Base-by-base conservation (phyloP, 2,888 invertebrate species). In the Spodoptera exigua region DNA sequence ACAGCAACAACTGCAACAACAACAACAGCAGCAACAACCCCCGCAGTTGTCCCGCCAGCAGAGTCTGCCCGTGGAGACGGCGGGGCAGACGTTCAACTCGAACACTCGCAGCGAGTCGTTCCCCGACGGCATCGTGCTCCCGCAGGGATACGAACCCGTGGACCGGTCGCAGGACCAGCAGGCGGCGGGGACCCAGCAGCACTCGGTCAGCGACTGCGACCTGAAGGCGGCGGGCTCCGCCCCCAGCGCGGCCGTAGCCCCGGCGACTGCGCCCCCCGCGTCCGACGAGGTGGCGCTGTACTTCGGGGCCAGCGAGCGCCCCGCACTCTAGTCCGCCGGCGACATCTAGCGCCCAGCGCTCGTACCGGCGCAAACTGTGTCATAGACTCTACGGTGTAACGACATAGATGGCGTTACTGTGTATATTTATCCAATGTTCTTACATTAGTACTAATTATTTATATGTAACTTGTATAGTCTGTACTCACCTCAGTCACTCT, bases 251-350 rank as follows among this genome's bases (percentile, higher is more conserved):
- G 89, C 94, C 0, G 83, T 92, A 0, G 89, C 95, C 0, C 88
- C 94, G 0, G 85, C 95, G 0, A 88, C 7, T 27, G 27, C 27
- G 1, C 1, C 27, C 27, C 5, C 7, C 27, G 27, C 5, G 52
- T 94, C 95, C 32, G 95, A 95, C 51, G 95, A 95, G 51, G 95
- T 96, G 0, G 95, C 95, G 0, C 86, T 96, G 32, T 96, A 94
- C 79, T 96, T 95, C 73, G 89, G 87, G 1, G 84, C 88, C 1
- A 80, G 74, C 1, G 10, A 9, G 36, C 18, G 92, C 85, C 90
- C 0, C 91, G 94, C 0, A 94, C 94, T 0, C n/a, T n/a, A n/a
- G n/a, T n/a, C n/a, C n/a, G n/a, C n/a, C 73, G 89, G 87, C 1
- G 84, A 88, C 1, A 80, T 74, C 1, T 9, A 9, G 36, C 18